Evolutionary conservation across 2,113 vertebrate species (phyloP).

Genomic region (Pelecanoides urinatrix): DNA sequence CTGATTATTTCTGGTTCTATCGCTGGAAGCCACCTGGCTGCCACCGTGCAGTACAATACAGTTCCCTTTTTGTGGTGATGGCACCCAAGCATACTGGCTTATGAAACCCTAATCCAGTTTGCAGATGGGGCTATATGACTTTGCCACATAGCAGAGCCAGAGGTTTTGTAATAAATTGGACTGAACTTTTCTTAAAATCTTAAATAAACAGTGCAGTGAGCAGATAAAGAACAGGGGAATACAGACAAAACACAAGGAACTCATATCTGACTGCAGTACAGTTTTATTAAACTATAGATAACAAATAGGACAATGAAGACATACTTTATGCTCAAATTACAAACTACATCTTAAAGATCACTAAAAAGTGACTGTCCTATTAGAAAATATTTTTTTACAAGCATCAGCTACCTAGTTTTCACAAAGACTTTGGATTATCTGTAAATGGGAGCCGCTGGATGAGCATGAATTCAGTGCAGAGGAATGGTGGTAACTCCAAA

Average conservation of each 20-base stretch:
- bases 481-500: not conserved
- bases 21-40: not conserved
- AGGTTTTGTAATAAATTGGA: not conserved
- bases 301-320: not conserved
- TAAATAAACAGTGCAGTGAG: not conserved
- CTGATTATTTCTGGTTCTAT: not conserved
- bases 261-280: not conserved
- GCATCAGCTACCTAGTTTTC: not conserved
- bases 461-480: not conserved
- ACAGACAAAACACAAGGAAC: not conserved
- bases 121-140: not conserved
- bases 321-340: not conserved
- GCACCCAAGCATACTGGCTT: not conserved
- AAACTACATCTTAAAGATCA: not conserved
- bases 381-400: not conserved
- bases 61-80: not conserved
- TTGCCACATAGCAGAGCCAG: not conserved
- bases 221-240: not conserved
- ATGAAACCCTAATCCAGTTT: not conserved
- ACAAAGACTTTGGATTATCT: not conserved
- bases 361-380: not conserved
- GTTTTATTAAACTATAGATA: not conserved
- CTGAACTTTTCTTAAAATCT: not conserved
- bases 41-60: not conserved
- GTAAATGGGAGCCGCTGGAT: not conserved